Conservation (phyloP, 2,113 vertebrate genomes). For the Lipotes vexillifer region DNA sequence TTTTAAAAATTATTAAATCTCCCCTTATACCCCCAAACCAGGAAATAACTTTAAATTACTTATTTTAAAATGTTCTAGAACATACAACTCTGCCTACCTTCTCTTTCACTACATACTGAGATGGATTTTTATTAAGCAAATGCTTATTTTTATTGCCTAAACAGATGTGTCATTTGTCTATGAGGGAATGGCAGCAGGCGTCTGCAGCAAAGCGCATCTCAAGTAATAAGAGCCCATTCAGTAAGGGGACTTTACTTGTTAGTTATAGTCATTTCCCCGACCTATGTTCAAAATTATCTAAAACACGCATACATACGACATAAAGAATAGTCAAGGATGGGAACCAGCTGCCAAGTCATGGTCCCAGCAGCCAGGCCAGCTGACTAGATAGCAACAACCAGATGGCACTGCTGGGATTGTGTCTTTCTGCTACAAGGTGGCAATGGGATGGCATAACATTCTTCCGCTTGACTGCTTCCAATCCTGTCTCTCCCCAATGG, state of each 20-base stretch:
- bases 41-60: slow-evolving; percentile 74
- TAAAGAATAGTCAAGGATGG: slow-evolving; percentile 85
- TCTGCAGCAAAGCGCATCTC: slow-evolving; percentile 72
- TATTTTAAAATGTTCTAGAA: slow-evolving; percentile 68
- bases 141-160: slow-evolving; percentile 77
- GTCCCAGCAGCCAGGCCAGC: slow-evolving; percentile 91
- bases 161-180: slow-evolving; percentile 83
- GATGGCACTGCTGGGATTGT: slow-evolving; percentile 94
- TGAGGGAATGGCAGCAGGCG: slow-evolving; percentile 84
- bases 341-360: slow-evolving; percentile 91
- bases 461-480: slow-evolving; percentile 96
- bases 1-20: slow-evolving; percentile 60
- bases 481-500: slow-evolving; percentile 93
- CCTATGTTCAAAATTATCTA: slow-evolving; percentile 84
- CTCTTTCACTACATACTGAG: slow-evolving; percentile 78
- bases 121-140: slow-evolving; percentile 78
- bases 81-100: slow-evolving; percentile 56
- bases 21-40: slow-evolving; percentile 60
- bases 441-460: slow-evolving; percentile 97
- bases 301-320: slow-evolving; percentile 63
- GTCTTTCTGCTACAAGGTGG: slow-evolving; percentile 92
- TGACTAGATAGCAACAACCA: slow-evolving; percentile 94
- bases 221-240: slow-evolving; percentile 87
- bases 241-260: slow-evolving; percentile 79
- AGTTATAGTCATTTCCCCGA: slow-evolving; percentile 82